Conservation (phyloP, 92 coral and sea anemone species). For the Phenganax marumi region DNA sequence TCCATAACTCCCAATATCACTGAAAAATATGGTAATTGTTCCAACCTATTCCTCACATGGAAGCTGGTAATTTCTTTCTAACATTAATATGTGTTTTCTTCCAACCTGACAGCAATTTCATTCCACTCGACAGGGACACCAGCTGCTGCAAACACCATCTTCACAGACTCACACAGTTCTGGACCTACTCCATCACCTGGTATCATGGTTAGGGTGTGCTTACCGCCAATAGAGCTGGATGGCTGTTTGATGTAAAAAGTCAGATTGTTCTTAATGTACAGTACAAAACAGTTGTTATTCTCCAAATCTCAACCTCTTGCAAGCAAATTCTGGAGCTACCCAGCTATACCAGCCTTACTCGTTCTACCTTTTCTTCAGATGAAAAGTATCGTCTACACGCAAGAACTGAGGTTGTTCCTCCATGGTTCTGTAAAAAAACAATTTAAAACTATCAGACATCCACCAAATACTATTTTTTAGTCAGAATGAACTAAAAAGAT, state of each 20-base stretch:
- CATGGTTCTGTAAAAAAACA: conserved; percentile 1
- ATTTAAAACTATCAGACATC: background rate
- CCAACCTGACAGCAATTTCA: conserved; percentile 91
- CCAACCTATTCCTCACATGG: background rate
- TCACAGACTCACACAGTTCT: conserved; percentile 85
- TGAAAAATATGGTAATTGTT: conserved; percentile 12
- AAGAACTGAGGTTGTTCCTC: background rate
- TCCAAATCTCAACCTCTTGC: background rate
- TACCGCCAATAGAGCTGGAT: conserved; percentile 66
- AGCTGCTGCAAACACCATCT: conserved; percentile 89
- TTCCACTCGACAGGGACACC: conserved; percentile 98
- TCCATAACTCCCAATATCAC: conserved; percentile 92
- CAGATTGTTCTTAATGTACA: too few species aligned
- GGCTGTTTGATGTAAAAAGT: conserved; percentile 27
- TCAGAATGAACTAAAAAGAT: background rate
- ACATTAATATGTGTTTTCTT: background rate
- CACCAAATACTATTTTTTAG: background rate
- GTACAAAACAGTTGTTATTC: background rate
- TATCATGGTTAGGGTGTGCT: conserved; percentile 83
- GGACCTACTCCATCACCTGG: conserved; percentile 99
- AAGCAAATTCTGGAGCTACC: background rate
- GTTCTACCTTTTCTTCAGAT: background rate
- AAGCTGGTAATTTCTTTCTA: background rate
- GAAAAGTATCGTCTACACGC: background rate
- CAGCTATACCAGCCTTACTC: background rate